These are phyloP conservation scores for Lepidurus packardi DNA, from an alignment of 1,140 invertebrate genomes.

Conservation along the genomic window DNA sequence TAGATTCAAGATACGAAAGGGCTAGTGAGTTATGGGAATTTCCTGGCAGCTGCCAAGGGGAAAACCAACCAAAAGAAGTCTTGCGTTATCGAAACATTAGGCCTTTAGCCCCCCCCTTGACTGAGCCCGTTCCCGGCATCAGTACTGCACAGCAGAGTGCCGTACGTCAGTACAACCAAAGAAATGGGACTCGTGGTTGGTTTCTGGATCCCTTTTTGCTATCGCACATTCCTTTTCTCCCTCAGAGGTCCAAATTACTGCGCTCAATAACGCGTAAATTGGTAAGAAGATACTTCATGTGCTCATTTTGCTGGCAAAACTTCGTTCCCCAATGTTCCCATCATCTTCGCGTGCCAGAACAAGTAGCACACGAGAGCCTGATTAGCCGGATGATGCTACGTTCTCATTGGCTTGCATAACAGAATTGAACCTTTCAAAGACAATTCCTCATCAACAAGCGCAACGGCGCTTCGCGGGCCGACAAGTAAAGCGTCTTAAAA, in stretches of 20 bases:
- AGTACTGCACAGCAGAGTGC: not conserved
- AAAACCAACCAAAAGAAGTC: not conserved
- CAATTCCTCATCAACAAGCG: not conserved
- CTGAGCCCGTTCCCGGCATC: not conserved
- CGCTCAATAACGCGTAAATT: not conserved
- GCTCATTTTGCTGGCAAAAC: not conserved
- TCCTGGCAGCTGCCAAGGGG: not conserved
- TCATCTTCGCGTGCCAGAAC: not conserved
- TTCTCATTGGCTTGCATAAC: conserved; percentile 1
- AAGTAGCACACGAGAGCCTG: not conserved
- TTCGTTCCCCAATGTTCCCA: too few species aligned
- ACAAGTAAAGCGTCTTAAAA: not conserved
- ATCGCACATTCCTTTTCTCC: too few species aligned
- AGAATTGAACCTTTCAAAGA: not conserved
- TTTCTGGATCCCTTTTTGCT: too few species aligned
- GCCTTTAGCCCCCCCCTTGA: not conserved
- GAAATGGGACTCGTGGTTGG: not conserved
- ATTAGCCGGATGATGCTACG: not conserved
- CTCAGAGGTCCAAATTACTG: not conserved
- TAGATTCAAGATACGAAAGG: conserved; percentile 8
- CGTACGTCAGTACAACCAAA: not conserved
- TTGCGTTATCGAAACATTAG: conserved; percentile 14
- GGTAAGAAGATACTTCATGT: not conserved
- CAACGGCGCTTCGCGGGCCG: not conserved
- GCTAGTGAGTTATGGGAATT: conserved; percentile 13